Evolutionary conservation across 2,888 invertebrate species (phyloP), one percentile per base, ranked within the genome.

Genomic region (Netelia melanura): DNA sequence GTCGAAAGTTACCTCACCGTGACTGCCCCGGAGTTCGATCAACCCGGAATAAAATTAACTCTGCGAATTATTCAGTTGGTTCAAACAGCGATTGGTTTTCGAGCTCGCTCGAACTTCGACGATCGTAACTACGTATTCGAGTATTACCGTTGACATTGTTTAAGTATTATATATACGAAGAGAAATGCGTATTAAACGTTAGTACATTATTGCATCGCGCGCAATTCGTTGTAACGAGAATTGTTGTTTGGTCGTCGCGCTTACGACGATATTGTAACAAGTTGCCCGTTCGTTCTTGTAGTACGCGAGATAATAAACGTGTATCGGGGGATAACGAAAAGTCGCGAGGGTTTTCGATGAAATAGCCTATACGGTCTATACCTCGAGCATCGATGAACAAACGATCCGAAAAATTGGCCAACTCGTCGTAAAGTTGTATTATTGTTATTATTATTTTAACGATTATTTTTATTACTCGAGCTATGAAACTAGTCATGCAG

Each of bases 211-310:
- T 61, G 67, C 11, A n/a, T 17, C 25, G 52, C 14, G 56, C 21
- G 64, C 56, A 72, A 38, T 56, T 75, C 25, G 65, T 56, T 56
- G 65, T 74, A 79, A 80, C 56, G 56, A 25, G 54, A 58, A 67
- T 80, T 65, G 72, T 58, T 74, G 65, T 74, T 72, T 74, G 72
- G 80, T 67, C 72, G 72, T 72, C 80, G 48, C 65, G 62, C 67
- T 80, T 74, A 74, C 74, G 65, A 67, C 30, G 44, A n/a, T 54
- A 43, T 67, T 67, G 72, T 72, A 74, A 74, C 72, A 65, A 80
- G 56, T 80, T 56, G 65, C 65, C 67, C 44, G 65, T 44, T 80
- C 44, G 44, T 44, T 54, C 64, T 48, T 74, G 38, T 14, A 56
- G 65, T 25, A 58, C 9, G 21, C 25, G 14, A 38, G 21, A 58